phyloP scores from a whole-genome alignment of 2,113 vertebrate genomes.

The Gymnocephalus cernua region DNA sequence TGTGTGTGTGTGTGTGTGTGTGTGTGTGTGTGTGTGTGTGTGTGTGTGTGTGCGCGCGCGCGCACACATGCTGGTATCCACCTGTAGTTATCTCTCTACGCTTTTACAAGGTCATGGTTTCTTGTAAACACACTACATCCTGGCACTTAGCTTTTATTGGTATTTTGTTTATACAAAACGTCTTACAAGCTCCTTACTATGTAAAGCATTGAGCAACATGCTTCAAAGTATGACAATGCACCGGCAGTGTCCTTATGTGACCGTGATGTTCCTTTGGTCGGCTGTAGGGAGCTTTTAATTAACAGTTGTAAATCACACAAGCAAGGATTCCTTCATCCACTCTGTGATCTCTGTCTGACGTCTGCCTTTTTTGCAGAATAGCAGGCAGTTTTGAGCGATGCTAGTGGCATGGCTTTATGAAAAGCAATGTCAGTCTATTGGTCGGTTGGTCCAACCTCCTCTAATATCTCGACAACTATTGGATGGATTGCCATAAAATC shows the following conservation, averaged over 20 bases:
- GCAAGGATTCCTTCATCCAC: background rate
- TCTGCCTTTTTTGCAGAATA: background rate
- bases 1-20: slow-evolving; percentile 5
- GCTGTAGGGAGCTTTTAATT: background rate
- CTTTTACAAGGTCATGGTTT: slow-evolving; percentile 30
- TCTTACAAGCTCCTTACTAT: background rate
- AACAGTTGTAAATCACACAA: background rate
- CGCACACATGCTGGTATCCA: background rate
- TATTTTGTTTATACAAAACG: slow-evolving; percentile 5
- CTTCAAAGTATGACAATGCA: background rate
- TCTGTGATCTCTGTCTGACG: background rate
- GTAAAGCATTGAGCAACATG: background rate
- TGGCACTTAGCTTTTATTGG: background rate
- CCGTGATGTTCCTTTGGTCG: background rate
- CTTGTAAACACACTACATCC: slow-evolving; percentile 26
- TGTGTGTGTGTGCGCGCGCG: background rate
- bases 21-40: background rate
- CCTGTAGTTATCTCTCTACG: slow-evolving; percentile 21
- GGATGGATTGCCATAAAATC: background rate
- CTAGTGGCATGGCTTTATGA: background rate
- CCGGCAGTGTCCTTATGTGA: background rate
- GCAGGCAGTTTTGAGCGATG: background rate
- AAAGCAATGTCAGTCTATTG: background rate
- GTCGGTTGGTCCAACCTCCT: background rate
- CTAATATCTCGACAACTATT: background rate